Evolutionary conservation across 2,888 invertebrate species (phyloP).

Genomic region (Agrypnus murinus): DNA sequence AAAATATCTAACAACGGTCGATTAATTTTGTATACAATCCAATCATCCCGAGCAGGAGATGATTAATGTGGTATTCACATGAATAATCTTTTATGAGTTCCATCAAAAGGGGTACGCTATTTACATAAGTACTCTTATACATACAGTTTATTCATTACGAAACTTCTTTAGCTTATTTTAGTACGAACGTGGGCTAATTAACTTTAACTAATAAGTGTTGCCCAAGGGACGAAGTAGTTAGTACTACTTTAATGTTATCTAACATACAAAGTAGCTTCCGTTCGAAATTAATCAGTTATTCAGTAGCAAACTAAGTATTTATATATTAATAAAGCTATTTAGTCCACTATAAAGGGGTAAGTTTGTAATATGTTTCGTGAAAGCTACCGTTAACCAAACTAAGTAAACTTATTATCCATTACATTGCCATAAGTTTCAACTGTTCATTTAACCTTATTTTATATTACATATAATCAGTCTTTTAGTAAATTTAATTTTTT

Average conservation of each 20-base stretch:
- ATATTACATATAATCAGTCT: no score
- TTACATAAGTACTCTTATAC: neutral
- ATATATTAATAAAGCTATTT: constrained; percentile 19
- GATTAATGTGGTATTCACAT: constrained; percentile 22
- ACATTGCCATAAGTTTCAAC: no score
- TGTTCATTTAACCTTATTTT: no score
- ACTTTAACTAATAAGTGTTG: neutral
- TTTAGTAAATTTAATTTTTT: no score
- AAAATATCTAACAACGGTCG: constrained; percentile 5
- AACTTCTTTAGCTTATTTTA: neutral
- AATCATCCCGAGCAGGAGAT: constrained; percentile 6
- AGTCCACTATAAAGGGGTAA: constrained; percentile 6
- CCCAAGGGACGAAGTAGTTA: neutral
- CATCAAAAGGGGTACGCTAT: no score
- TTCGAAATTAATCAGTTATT: constrained; percentile 13
- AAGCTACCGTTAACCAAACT: no score
- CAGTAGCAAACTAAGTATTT: constrained; percentile 13
- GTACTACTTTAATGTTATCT: neutral
- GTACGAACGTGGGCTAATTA: neutral
- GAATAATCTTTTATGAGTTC: neutral
- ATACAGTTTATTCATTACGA: neutral
- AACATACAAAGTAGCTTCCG: neutral
- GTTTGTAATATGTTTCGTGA: constrained; percentile 1
- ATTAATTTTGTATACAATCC: constrained; percentile 7
- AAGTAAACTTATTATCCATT: no score